Percentiles rank a stretch among this genome's conserved stretches.
Evolutionary conservation across 2,888 invertebrate species (phyloP).

Genomic region (Tiliacea aurago): DNA sequence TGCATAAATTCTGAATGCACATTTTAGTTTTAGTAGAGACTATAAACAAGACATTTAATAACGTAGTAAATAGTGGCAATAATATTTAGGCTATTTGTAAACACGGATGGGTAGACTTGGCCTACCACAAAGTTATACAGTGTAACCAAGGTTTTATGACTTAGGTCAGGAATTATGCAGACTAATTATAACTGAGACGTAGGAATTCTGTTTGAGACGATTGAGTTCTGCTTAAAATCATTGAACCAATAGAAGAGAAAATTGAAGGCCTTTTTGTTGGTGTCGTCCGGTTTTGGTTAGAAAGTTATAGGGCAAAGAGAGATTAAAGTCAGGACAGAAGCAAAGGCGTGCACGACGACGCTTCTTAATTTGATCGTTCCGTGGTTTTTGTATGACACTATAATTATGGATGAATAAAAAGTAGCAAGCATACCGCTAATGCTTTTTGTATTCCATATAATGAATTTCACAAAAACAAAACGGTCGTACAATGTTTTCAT

Average conservation of each 20-base stretch:
- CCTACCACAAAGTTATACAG: conserved; percentile 38
- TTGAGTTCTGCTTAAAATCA: conserved; percentile 2
- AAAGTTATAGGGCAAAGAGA: neutral
- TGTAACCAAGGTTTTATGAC: conserved; percentile 33
- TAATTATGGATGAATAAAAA: neutral
- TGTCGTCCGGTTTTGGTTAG: neutral
- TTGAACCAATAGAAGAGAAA: neutral
- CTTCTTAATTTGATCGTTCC: neutral
- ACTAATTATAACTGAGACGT: conserved; percentile 29
- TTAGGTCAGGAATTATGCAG: conserved; percentile 29
- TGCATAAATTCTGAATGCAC: conserved; percentile 48
- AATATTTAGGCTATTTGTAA: conserved; percentile 44
- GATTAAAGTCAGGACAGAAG: no score
- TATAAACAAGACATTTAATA: conserved; percentile 55
- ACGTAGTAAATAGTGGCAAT: conserved; percentile 26
- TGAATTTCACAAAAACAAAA: neutral
- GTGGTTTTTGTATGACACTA: neutral
- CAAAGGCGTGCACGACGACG: no score
- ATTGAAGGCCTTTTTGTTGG: neutral
- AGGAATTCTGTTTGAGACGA: neutral
- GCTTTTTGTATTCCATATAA: neutral
- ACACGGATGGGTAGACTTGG: conserved; percentile 31
- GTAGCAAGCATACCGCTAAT: neutral
- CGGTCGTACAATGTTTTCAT: neutral
- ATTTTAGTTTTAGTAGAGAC: conserved; percentile 26